Conservation (phyloP, 2,113 vertebrate genomes). For the Cyprinodon tularosa region DNA sequence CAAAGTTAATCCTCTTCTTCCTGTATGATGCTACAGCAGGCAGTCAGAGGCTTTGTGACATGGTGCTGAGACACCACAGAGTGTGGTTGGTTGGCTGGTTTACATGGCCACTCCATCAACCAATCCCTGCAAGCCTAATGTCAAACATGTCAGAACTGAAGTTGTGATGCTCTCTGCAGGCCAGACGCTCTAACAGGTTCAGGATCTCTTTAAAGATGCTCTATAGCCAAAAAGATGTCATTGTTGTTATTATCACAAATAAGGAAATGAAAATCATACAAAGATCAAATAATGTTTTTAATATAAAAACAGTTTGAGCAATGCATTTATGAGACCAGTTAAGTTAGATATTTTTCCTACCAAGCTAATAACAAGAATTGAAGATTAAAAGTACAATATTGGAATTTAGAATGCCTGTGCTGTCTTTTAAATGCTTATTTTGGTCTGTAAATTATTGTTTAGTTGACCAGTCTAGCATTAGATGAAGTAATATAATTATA, state of each 20-base stretch:
- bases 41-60: constrained; percentile 47
- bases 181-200: constrained; percentile 5
- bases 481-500: constrained; percentile 1
- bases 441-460: background rate
- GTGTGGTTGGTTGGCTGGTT: constrained; percentile 26
- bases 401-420: background rate
- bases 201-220: background rate
- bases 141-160: constrained; percentile 29
- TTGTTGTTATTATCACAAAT: background rate
- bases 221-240: background rate
- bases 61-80: constrained; percentile 42
- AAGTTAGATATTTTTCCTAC: background rate
- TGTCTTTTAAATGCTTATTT: background rate
- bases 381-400: background rate
- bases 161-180: constrained; percentile 18
- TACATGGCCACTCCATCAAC: constrained; percentile 14
- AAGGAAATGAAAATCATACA: background rate
- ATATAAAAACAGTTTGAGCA: constrained; percentile 7
- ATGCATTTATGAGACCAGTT: background rate
- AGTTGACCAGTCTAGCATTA: background rate
- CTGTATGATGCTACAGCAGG: constrained; percentile 48
- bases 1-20: constrained; percentile 59
- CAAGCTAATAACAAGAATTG: background rate
- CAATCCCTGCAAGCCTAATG: constrained; percentile 33
- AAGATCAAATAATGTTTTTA: background rate